Percentiles rank a stretch among this genome's conserved stretches.
Evolutionary conservation across 92 coral and sea anemone species (phyloP).

Genomic region (Muricea muricata): DNA sequence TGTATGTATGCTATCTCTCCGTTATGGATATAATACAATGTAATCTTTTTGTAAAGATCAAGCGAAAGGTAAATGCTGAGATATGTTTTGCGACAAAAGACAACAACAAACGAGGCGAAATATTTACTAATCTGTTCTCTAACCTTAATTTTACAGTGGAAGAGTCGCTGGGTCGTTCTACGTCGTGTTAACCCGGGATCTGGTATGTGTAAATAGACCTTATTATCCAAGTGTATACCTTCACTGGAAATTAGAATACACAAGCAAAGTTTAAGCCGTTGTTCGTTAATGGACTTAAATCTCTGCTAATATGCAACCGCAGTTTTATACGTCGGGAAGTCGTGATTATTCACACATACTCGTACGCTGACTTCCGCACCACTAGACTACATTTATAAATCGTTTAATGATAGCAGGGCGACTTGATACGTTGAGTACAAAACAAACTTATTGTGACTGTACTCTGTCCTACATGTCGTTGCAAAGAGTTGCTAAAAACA

Average conservation of each 20-base stretch:
- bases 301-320: slow-evolving; percentile 26
- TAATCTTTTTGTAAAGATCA: slow-evolving; percentile 48
- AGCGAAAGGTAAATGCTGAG: slow-evolving; percentile 78
- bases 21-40: slow-evolving; percentile 50
- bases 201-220: slow-evolving; percentile 68
- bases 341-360: slow-evolving; percentile 15
- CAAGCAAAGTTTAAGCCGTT: slow-evolving; percentile 5
- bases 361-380: slow-evolving; percentile 8
- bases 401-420: slow-evolving; percentile 20
- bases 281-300: slow-evolving; percentile 19
- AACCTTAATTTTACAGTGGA: slow-evolving; percentile 81
- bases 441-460: neutral
- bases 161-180: slow-evolving; percentile 96
- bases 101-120: slow-evolving; percentile 76
- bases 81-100: slow-evolving; percentile 83
- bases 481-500: slow-evolving; percentile 16
- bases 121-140: slow-evolving; percentile 56
- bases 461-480: slow-evolving; percentile 14
- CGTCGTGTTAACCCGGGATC: slow-evolving; percentile 94
- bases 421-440: neutral
- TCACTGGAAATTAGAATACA: slow-evolving; percentile 1
- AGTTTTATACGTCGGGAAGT: slow-evolving; percentile 8
- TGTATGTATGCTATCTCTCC: slow-evolving; percentile 1
- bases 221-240: neutral
- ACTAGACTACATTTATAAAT: neutral